These are phyloP conservation scores for Epistrophella euchroma DNA, from an alignment of 2,888 invertebrate species.

Conservation along the genomic window DNA sequence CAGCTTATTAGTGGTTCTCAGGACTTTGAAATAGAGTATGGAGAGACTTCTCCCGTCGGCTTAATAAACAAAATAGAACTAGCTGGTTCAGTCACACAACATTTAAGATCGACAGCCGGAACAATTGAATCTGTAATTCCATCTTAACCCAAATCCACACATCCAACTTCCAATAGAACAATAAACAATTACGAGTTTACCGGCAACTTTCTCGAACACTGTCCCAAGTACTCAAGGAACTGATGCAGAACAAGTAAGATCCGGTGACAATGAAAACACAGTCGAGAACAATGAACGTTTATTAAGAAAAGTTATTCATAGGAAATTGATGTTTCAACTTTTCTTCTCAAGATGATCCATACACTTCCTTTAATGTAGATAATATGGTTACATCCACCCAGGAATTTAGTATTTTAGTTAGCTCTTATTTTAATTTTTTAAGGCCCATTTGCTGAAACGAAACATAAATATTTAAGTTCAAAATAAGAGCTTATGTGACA, in stretches of 20 bases:
- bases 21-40: neutral
- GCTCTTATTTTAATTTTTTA: neutral
- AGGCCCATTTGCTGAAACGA: too few relatives aligned
- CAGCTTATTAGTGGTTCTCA: neutral
- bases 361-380: constrained; percentile 45
- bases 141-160: constrained; percentile 30
- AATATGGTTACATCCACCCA: constrained; percentile 65
- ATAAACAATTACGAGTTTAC: neutral
- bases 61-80: neutral
- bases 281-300: neutral
- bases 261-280: neutral
- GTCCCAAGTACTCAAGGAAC: neutral
- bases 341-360: constrained; percentile 38
- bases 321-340: neutral
- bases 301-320: neutral
- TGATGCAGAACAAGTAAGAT: neutral
- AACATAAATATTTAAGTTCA: too few relatives aligned
- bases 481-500: too few relatives aligned
- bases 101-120: too few relatives aligned
- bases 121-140: constrained; percentile 59
- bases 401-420: constrained; percentile 47
- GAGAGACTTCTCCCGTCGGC: neutral
- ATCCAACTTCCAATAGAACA: neutral
- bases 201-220: neutral
- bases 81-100: neutral